Conservation (phyloP, 2,888 invertebrate genomes). For the Spatulosminthurus flaviceps region DNA sequence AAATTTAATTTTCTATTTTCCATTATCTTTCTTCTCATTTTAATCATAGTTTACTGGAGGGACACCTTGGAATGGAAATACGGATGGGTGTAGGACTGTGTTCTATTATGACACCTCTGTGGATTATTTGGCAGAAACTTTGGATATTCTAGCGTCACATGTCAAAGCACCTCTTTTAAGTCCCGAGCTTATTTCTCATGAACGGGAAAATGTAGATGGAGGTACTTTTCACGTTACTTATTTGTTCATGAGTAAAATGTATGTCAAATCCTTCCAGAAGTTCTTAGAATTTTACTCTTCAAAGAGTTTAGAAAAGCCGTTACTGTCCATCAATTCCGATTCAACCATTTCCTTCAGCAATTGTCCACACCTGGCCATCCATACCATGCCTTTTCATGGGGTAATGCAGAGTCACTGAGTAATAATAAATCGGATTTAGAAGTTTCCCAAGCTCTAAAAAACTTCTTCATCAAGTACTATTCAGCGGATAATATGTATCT, state of each 20-base stretch:
- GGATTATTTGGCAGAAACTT: conserved; percentile 30
- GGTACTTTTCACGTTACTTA: neutral
- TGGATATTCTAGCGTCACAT: conserved; percentile 24
- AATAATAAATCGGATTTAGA: neutral
- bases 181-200: neutral
- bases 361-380: conserved; percentile 27
- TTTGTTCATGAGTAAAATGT: neutral
- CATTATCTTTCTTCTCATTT: neutral
- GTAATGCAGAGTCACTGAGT: conserved; percentile 26
- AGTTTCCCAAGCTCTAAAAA: neutral
- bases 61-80: conserved; percentile 36
- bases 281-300: neutral
- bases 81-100: conserved; percentile 39
- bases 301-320: conserved; percentile 36
- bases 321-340: conserved; percentile 30
- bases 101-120: conserved; percentile 40
- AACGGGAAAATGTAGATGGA: conserved; percentile 35
- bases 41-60: conserved; percentile 33
- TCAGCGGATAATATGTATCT: conserved; percentile 20
- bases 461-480: neutral
- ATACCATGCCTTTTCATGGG: conserved; percentile 38
- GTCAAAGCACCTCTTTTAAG: conserved; percentile 10
- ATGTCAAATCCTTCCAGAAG: neutral
- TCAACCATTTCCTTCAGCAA: conserved; percentile 38
- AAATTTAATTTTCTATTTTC: neutral